phyloP scores from a whole-genome alignment of 2,797 vertebrate genomes.

The Arctocebus calabarensis region DNA sequence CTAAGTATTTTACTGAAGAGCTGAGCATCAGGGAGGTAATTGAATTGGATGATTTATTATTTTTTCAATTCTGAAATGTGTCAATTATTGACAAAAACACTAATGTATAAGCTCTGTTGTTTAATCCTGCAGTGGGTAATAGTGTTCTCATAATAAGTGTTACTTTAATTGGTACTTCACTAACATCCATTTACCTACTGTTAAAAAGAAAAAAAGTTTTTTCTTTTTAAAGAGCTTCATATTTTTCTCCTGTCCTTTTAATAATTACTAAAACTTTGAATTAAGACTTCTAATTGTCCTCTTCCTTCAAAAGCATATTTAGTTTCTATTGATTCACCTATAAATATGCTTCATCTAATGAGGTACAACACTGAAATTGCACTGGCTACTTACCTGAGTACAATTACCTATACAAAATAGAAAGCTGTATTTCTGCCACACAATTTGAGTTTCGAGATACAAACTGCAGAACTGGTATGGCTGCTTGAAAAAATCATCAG shows the following conservation, averaged over 20 bases:
- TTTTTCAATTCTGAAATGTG: slow-evolving; percentile 50
- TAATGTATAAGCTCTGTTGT: not conserved
- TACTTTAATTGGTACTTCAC: not conserved
- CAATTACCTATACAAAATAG: not conserved
- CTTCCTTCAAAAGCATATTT: not conserved
- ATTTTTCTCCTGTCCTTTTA: not conserved
- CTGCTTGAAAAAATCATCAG: slow-evolving; percentile 38
- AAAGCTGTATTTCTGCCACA: slow-evolving; percentile 1
- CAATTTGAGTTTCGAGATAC: not conserved
- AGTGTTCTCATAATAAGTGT: not conserved
- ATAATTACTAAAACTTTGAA: slow-evolving; percentile 19
- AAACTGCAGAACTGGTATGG: not conserved
- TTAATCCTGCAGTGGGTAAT: not conserved
- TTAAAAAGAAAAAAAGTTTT: not conserved
- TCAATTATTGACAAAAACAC: slow-evolving; percentile 55
- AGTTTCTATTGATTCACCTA: slow-evolving; percentile 8
- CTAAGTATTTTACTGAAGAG: slow-evolving; percentile 52
- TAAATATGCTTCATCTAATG: not conserved
- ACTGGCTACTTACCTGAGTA: not conserved
- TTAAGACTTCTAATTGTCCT: not conserved
- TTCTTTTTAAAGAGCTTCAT: not conserved
- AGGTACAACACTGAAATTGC: not conserved
- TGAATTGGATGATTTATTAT: slow-evolving; percentile 17
- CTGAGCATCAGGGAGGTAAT: slow-evolving; percentile 32
- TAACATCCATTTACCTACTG: not conserved